A percentile compares a stretch with the other conserved stretches of the same genome.
These are phyloP conservation scores for Gymnarchus niloticus DNA, from an alignment of 2,113 vertebrate genomes.

Conservation along the genomic window DNA sequence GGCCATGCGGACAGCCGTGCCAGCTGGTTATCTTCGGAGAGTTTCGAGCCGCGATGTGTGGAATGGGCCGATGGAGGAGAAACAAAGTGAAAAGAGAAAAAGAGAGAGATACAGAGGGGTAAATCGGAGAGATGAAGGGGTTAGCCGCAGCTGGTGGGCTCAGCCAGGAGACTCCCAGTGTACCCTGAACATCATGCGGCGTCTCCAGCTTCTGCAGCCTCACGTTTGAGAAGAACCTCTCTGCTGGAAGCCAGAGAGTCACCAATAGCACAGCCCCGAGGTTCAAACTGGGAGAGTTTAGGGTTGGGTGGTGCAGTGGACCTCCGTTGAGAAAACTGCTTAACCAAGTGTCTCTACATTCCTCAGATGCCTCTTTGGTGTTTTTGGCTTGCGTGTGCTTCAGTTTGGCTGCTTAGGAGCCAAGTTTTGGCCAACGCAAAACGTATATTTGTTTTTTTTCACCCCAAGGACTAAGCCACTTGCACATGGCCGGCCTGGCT, in stretches of 20 bases:
- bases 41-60: slow-evolving; percentile 8
- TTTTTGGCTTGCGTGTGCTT: neutral
- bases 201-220: neutral
- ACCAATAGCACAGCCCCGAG: neutral
- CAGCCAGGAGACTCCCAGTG: neutral
- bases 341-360: neutral
- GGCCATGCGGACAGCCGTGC: neutral
- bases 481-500: no score
- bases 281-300: neutral
- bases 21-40: slow-evolving; percentile 16
- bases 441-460: neutral
- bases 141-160: neutral
- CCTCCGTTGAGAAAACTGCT: no score
- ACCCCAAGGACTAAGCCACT: neutral
- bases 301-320: neutral
- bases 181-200: neutral
- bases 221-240: neutral
- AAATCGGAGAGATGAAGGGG: neutral
- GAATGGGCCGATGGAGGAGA: neutral
- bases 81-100: neutral
- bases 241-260: neutral
- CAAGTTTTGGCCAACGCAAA: neutral
- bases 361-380: neutral
- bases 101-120: neutral
- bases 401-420: neutral